Evolutionary conservation across 2,113 vertebrate species (phyloP).

Genomic region (Nesospiza acunhae): DNA sequence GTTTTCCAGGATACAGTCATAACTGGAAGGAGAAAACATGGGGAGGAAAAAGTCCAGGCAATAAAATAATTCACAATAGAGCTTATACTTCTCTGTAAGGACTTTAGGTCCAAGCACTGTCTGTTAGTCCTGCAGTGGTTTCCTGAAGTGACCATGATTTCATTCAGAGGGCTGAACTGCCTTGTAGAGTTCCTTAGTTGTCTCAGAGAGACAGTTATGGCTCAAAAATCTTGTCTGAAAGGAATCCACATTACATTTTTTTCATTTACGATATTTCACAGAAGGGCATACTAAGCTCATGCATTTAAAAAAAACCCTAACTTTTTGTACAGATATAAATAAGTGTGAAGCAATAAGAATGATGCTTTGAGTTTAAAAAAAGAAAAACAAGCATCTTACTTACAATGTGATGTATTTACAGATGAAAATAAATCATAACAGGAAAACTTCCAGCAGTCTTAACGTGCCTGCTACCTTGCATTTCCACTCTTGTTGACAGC

Average conservation of each 20-base stretch:
- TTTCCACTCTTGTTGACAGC: not conserved
- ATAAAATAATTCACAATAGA: not conserved
- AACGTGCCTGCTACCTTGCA: not conserved
- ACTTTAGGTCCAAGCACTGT: not conserved
- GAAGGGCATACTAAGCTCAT: not conserved
- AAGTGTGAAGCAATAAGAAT: not conserved
- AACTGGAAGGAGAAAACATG: not conserved
- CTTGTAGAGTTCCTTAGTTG: not conserved
- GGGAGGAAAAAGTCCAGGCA: not conserved
- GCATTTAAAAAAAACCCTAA: accelerated
- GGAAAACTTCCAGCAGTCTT: not conserved
- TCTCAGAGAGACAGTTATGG: not conserved
- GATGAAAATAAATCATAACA: not conserved
- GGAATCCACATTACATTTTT: not conserved
- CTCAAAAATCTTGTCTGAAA: not conserved
- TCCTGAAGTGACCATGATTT: not conserved
- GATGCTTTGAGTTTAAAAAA: not conserved
- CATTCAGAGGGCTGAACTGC: not conserved
- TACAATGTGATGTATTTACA: not conserved
- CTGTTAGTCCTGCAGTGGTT: not conserved
- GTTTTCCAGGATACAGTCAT: not conserved
- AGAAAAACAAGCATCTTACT: not conserved
- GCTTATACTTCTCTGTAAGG: not conserved
- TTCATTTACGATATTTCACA: not conserved
- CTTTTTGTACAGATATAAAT: not conserved